Base-by-base conservation (phyloP, 1,140 invertebrate genomes). In the Brachionus rotundiformis region DNA sequence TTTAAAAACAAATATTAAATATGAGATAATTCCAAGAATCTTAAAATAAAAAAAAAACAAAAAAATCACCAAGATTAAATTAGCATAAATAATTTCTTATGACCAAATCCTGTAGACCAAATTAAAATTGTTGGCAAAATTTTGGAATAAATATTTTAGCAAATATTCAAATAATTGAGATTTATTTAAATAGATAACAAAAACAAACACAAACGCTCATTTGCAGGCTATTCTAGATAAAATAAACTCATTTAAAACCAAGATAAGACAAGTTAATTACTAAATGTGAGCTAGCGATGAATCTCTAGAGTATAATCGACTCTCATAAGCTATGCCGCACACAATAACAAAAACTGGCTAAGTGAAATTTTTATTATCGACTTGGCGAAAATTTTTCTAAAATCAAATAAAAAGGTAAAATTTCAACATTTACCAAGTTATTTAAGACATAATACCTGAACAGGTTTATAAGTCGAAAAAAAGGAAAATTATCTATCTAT, bases 351-450 rank as follows among this genome's bases (percentile, higher is more conserved):
- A 23, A 54, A 25, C 3, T 19, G 23, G 47, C 47, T 19, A 16
- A 16, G n/a, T 19, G 47, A 54, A 54, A 7, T 54, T 54, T 54
- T 54, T 7, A 49, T 19, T 25, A 54, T 54, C 47, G 47, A 25
- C 47, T 54, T 19, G 47, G 23, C 6, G 7, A 19, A 54, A 54
- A 25, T 2, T 1, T 19, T 54, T 19, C 2, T 54, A 19, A 54
- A 54, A 25, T 54, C 19, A 54, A 63, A 63, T 63, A 63, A 63
- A 63, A 63, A 63, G 61, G 61, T 63, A 63, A 16, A 63, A 23
- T 63, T 63, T 63, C 25, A 63, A 63, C 25, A 29, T 63, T 63
- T 31, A 11, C 25, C 13, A 63, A 63, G 47, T 54, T 54, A 54
- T 19, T 54, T 8, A 54, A 54, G 3, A 16, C 47, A 54, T 19